phyloP scores from a whole-genome alignment of 2,113 vertebrate species.

The Diadophis punctatus region DNA sequence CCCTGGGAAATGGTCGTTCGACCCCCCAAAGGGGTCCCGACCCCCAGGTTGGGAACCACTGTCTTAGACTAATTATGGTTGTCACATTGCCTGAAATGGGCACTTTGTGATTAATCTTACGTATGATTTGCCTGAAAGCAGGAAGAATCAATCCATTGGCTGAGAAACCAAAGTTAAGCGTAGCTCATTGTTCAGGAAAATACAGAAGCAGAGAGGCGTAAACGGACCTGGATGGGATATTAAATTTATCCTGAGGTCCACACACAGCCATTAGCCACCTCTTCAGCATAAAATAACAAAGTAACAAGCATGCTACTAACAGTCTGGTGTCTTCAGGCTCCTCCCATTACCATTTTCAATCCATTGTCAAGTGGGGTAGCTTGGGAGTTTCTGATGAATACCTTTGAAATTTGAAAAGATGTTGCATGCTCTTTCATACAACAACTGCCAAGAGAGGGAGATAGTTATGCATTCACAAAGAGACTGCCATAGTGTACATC shows the following conservation, averaged over 20 bases:
- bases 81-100: not conserved
- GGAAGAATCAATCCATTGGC: not conserved
- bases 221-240: not conserved
- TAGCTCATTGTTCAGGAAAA: not conserved
- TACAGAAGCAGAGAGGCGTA: not conserved
- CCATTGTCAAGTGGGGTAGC: not conserved
- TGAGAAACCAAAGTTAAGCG: not conserved
- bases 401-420: not conserved
- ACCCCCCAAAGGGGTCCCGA: too few species aligned
- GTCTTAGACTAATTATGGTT: not conserved
- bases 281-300: not conserved
- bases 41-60: too few species aligned
- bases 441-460: not conserved
- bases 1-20: too few species aligned
- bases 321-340: not conserved
- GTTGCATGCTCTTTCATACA: not conserved
- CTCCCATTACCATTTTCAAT: not conserved
- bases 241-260: not conserved
- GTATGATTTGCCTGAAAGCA: not conserved
- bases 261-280: not conserved
- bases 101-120: not conserved
- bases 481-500: not conserved
- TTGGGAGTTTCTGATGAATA: not conserved
- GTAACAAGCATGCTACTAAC: not conserved
- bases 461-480: not conserved